Conservation (phyloP, 1,140 invertebrate genomes). For the Bombus sylvicola region DNA sequence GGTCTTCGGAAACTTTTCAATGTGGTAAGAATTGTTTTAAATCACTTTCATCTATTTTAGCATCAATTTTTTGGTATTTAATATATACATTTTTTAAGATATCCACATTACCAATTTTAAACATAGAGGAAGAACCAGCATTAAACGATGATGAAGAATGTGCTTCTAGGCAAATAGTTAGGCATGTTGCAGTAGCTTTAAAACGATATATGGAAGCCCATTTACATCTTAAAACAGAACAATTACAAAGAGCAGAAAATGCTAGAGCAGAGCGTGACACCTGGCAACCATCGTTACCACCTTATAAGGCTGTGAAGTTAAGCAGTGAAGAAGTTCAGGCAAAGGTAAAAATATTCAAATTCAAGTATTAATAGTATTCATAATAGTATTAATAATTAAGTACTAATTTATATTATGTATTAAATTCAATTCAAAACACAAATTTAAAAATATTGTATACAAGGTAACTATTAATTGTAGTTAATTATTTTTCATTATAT, state of each 20-base stretch:
- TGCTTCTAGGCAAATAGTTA: conserved; percentile 95
- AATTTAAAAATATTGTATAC: neutral
- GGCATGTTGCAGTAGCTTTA: conserved; percentile 95
- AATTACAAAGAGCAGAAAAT: conserved; percentile 87
- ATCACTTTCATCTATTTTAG: neutral
- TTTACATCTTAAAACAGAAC: conserved; percentile 92
- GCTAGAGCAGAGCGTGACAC: conserved; percentile 78
- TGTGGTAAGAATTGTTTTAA: conserved; percentile 86
- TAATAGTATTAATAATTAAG: too few species aligned
- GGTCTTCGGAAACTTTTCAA: conserved; percentile 96
- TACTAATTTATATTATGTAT: neutral
- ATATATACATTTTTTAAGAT: conserved; percentile 84
- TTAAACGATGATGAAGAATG: conserved; percentile 96
- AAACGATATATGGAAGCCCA: conserved; percentile 97
- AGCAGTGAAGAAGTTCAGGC: conserved; percentile 90
- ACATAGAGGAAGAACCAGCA: conserved; percentile 86
- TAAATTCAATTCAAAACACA: neutral
- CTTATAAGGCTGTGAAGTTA: conserved; percentile 89
- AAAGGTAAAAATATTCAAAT: conserved; percentile 78
- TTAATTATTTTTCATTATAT: neutral
- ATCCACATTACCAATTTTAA: conserved; percentile 91
- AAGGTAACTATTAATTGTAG: neutral
- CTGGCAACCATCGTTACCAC: conserved; percentile 82
- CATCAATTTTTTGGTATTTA: neutral
- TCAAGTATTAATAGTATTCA: neutral